Evolutionary conservation across 1,140 invertebrate genomes (phyloP).

Genomic region (Platyura marginata): DNA sequence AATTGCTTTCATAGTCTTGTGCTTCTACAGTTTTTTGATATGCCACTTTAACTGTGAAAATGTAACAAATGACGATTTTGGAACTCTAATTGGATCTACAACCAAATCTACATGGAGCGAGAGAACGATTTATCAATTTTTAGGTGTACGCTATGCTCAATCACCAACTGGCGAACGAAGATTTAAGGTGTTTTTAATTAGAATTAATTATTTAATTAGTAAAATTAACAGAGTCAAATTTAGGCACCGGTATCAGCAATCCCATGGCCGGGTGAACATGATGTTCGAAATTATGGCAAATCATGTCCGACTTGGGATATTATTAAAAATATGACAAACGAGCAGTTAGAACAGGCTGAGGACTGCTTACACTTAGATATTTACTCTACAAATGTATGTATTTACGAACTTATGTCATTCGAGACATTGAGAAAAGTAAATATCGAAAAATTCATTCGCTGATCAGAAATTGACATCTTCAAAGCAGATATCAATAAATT

Average conservation of each 20-base stretch:
- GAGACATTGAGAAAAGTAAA: not conserved
- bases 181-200: conserved; percentile 16
- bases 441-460: no score
- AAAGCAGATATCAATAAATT: no score
- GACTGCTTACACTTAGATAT: conserved; percentile 20
- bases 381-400: conserved; percentile 21
- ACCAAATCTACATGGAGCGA: conserved; percentile 18
- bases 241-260: conserved; percentile 27
- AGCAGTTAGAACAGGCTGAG: conserved; percentile 13
- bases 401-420: not conserved
- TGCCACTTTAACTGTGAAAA: no score
- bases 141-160: conserved; percentile 19
- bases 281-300: conserved; percentile 11
- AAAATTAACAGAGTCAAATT: no score
- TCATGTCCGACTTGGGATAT: conserved; percentile 20
- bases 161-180: conserved; percentile 19
- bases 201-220: conserved; percentile 35
- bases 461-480: no score
- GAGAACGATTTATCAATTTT: conserved; percentile 19
- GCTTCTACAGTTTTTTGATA: no score
- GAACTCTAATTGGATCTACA: conserved; percentile 16
- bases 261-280: conserved; percentile 20
- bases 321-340: conserved; percentile 10
- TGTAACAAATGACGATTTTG: no score
- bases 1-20: no score